Base-by-base conservation (phyloP, 2,113 vertebrate genomes). In the Leiothrix lutea region DNA sequence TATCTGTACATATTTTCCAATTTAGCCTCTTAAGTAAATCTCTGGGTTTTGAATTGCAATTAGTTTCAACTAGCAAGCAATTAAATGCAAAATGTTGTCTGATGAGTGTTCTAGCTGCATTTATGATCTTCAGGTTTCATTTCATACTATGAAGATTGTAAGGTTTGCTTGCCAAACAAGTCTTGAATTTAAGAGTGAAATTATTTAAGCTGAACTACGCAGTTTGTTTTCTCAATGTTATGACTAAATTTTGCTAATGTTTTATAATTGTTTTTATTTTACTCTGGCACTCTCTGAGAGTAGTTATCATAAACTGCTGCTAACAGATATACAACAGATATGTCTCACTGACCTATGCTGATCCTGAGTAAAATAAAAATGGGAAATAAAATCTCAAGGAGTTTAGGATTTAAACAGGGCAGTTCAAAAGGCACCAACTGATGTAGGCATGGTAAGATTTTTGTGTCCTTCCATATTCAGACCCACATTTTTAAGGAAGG, bases 11-110 rank as follows among this genome's bases (percentile, higher is more conserved):
- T 80, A 60, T 74, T 79, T 89, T 90, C 19, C 42, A 72, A 45
- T 72, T 87, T 72, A 94, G 36, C 31, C 15, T 85, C 45, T 38
- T 71, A 84, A 71, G n/a, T 84, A 90, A 81, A 89, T 56, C 42
- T 81, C 61, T 60, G 40, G 6, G 3, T 9, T 91, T 87, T 93
- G 50, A 95, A 82, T 65, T 64, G 47, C 60, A 87, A 65, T 83
- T 87, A 54, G 31, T 84, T 95, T 85, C 31, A 69, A 36, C 40
- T 70, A 90, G 40, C 22, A 53, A 77, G 58, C 48, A 86, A 95
- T 95, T 85, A 84, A 79, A 92, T 60, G 66, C 44, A 82, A 96
- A 95, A 54, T 42, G 28, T 57, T 87, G 17, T 50, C 74, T 92
- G 77, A 25, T 53, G 48, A 83, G 56, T 60, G 20, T 56, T 66